A percentile compares a stretch with the other conserved stretches of the same genome.
These are phyloP conservation scores for Chitala chitala DNA, from an alignment of 2,113 vertebrate species.

Conservation along the genomic window DNA sequence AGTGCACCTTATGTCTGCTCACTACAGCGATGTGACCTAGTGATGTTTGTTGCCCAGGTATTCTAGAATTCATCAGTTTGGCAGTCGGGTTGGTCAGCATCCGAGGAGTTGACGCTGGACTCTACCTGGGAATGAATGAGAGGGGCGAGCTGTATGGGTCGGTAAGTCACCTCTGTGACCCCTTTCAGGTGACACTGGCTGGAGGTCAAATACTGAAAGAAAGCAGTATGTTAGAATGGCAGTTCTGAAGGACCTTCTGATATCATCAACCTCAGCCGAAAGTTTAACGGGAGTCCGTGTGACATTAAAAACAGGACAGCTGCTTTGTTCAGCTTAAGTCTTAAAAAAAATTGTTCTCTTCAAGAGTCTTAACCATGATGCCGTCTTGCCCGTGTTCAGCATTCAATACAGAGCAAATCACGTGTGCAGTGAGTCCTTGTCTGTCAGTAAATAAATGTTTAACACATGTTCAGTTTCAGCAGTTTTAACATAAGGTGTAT, in stretches of 20 bases:
- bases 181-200: constrained; percentile 2
- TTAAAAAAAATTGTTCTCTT: not conserved
- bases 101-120: constrained; percentile 91
- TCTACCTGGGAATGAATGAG: constrained; percentile 98
- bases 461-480: constrained; percentile 30
- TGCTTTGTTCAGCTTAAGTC: not conserved
- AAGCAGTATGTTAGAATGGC: too few species aligned
- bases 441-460: constrained; percentile 12
- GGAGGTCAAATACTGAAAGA: too few species aligned
- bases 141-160: constrained; percentile 96
- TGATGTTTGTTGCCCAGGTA: constrained; percentile 64
- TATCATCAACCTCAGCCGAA: too few species aligned
- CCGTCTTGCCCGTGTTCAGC: not conserved
- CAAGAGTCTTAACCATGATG: not conserved
- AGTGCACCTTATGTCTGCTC: too few species aligned
- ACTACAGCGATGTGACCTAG: not conserved
- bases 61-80: constrained; percentile 98
- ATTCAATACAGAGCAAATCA: not conserved
- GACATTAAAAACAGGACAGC: too few species aligned
- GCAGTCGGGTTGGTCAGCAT: constrained; percentile 98
- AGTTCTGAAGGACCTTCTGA: too few species aligned
- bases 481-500: constrained; percentile 22
- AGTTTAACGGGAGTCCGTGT: too few species aligned
- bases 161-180: constrained; percentile 70
- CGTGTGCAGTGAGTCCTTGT: not conserved